Conservation (phyloP, 2,888 invertebrate genomes). For the Ypsolopha sequella region DNA sequence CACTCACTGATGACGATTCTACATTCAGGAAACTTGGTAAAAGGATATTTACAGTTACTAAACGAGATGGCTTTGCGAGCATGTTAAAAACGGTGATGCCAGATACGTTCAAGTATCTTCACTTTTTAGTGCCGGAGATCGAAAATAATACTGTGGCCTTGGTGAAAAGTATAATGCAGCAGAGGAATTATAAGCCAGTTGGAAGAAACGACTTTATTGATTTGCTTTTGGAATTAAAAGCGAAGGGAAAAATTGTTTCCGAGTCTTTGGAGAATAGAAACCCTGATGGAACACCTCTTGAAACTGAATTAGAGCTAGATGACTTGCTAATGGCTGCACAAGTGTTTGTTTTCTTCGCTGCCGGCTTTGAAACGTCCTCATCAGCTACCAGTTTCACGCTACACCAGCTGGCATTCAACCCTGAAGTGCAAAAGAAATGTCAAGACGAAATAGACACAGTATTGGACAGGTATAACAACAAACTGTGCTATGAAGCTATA, state of each 20-base stretch:
- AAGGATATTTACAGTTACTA: background rate
- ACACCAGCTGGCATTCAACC: constrained; percentile 16
- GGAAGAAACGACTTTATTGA: constrained; percentile 7
- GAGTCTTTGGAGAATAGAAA: constrained; percentile 4
- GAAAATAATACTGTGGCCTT: background rate
- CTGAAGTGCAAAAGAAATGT: constrained; percentile 10
- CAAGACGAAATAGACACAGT: constrained; percentile 11
- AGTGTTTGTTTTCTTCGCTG: no score
- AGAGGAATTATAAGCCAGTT: constrained; percentile 4
- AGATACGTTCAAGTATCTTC: background rate
- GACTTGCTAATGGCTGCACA: constrained; percentile 8
- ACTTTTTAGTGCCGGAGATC: background rate
- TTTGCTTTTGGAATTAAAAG: constrained; percentile 2
- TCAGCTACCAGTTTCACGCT: constrained; percentile 14
- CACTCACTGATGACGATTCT: background rate
- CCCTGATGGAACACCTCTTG: constrained; percentile 2
- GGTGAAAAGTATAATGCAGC: background rate
- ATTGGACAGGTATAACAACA: constrained; percentile 14
- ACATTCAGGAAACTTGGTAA: background rate
- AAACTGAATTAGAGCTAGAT: constrained; percentile 2
- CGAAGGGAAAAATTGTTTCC: constrained; percentile 3
- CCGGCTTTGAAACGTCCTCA: no score
- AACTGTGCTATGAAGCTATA: constrained; percentile 17
- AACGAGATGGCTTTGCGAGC: background rate
- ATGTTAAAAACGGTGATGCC: background rate